Conservation (phyloP, 2,113 vertebrate species). For the Rhinoderma darwinii region DNA sequence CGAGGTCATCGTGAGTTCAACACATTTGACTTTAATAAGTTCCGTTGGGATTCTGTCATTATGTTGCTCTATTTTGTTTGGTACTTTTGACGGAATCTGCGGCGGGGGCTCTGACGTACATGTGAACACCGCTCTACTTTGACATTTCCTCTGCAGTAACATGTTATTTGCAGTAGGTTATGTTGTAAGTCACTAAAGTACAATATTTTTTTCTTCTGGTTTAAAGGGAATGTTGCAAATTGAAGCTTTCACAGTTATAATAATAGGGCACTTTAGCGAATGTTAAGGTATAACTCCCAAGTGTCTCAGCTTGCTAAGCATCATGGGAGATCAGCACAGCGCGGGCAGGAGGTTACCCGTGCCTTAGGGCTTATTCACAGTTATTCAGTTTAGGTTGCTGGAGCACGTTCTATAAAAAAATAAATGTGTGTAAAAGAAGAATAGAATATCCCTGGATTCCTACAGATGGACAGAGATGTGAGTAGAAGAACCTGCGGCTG, state of each 20-base stretch:
- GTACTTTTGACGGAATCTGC: too few species aligned
- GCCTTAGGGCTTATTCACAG: background rate
- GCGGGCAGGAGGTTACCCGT: background rate
- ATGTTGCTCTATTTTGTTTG: too few species aligned
- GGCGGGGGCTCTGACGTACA: too few species aligned
- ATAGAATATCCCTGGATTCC: background rate
- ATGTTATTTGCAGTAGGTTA: background rate
- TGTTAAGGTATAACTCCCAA: conserved; percentile 6
- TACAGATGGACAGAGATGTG: background rate
- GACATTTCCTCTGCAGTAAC: background rate
- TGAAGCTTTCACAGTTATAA: background rate
- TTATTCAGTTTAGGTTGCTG: background rate
- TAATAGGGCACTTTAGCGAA: background rate
- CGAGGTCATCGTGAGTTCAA: too few species aligned
- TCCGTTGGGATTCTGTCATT: too few species aligned
- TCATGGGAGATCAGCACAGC: background rate
- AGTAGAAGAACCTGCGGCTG: background rate
- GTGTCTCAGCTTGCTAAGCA: background rate
- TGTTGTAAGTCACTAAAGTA: background rate
- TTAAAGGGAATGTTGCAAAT: background rate
- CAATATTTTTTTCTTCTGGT: conserved; percentile 15
- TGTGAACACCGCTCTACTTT: too few species aligned
- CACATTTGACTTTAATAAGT: too few species aligned
- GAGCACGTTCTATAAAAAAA: background rate
- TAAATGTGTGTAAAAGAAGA: background rate